A percentile compares a stretch with the other conserved stretches of the same genome.
phyloP scores from a whole-genome alignment of 2,888 invertebrate species.

The Branchipolynoe longqiensis region DNA sequence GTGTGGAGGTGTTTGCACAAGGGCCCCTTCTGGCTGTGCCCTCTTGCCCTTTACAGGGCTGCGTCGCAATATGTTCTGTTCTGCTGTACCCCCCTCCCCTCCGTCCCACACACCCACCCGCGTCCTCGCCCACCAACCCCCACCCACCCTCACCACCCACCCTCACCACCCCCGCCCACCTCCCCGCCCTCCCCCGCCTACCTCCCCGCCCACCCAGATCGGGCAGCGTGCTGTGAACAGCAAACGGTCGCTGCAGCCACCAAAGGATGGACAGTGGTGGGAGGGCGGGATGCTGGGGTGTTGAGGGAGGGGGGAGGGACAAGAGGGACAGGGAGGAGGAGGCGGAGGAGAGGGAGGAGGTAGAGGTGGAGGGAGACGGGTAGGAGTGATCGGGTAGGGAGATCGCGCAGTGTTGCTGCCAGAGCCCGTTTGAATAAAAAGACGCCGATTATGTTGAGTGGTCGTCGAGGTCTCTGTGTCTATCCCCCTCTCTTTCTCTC shows the following conservation, averaged over 20 bases:
- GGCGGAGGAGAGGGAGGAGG: background rate
- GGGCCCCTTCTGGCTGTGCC: conserved; percentile 1
- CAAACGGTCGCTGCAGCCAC: background rate
- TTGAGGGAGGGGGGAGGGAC: background rate
- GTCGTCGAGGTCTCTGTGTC: too few species aligned
- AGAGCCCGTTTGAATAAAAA: too few species aligned
- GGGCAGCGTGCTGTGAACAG: background rate
- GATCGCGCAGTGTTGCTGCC: background rate
- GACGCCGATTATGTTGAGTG: too few species aligned
- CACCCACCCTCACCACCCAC: background rate
- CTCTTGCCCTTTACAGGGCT: conserved; percentile 25
- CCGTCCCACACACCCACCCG: background rate
- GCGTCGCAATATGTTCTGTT: conserved; percentile 30
- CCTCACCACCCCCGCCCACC: background rate
- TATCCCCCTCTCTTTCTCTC: too few species aligned
- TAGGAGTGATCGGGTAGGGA: background rate
- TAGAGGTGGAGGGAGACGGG: background rate
- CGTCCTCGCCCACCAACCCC: background rate
- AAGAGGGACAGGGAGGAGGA: background rate
- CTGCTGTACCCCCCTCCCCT: background rate
- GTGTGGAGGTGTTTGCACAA: too few species aligned
- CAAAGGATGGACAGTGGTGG: background rate
- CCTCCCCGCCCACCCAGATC: background rate
- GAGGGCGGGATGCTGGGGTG: background rate
- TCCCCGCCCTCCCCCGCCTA: conserved; percentile 17